Conservation (phyloP, 1,140 invertebrate genomes). For the Papilio glaucus region DNA sequence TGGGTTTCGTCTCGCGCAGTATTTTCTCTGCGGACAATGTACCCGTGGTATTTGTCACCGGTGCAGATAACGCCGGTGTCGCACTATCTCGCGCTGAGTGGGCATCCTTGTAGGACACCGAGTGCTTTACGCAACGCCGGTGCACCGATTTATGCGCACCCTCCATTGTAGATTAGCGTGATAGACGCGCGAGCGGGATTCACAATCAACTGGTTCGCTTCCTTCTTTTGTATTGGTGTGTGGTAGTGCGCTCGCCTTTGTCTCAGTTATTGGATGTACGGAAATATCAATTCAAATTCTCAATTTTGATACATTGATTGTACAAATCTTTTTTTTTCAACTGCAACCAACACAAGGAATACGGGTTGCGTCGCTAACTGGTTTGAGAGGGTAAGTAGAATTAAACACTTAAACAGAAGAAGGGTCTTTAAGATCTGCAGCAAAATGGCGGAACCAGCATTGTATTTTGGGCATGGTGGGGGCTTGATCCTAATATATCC, state of each 20-base stretch:
- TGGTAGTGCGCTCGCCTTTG: conserved; percentile 1
- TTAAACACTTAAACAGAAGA: no score
- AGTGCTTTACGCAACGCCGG: conserved; percentile 47
- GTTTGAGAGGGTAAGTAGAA: no score
- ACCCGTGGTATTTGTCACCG: conserved; percentile 51
- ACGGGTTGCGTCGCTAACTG: no score
- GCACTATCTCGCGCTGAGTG: conserved; percentile 55
- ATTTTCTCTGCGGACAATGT: conserved; percentile 37
- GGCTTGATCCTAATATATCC: no score
- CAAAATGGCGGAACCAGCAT: no score
- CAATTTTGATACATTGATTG: no score
- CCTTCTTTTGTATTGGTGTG: conserved; percentile 28
- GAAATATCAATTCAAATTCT: no score
- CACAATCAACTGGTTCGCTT: conserved; percentile 33
- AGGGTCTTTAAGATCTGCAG: no score
- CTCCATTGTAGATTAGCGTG: conserved; percentile 44
- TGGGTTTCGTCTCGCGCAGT: conserved; percentile 26
- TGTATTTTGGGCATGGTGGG: no score
- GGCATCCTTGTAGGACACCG: conserved; percentile 57
- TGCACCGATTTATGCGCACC: conserved; percentile 48
- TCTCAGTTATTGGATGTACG: background rate
- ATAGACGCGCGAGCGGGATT: conserved; percentile 37
- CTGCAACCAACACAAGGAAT: no score
- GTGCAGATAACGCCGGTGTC: conserved; percentile 49
- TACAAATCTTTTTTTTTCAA: no score